Conservation (phyloP, 2,888 invertebrate genomes). For the Tetropium fuscum region DNA sequence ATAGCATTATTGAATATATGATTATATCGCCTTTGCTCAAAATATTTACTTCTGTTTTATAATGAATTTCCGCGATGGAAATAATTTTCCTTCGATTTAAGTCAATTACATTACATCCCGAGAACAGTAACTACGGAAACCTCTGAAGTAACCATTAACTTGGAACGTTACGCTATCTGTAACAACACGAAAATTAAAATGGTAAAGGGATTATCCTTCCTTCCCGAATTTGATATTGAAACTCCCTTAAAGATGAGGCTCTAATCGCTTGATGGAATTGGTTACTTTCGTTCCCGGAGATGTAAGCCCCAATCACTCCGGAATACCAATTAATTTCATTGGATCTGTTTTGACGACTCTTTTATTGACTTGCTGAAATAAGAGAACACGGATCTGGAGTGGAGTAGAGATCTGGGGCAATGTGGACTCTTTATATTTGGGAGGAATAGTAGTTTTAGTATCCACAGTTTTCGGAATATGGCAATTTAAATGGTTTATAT, state of each 20-base stretch:
- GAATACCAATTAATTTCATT: conserved; percentile 9
- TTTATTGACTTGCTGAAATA: conserved; percentile 11
- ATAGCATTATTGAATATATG: no score
- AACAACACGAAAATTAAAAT: conserved; percentile 14
- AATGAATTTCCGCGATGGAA: no score
- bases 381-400: not conserved
- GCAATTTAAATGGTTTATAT: no score
- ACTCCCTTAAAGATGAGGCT: not conserved
- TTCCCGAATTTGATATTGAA: conserved; percentile 9
- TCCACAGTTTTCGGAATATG: no score
- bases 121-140: not conserved
- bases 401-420: no score
- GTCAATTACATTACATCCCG: no score
- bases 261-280: conserved; percentile 12
- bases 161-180: not conserved
- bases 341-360: conserved; percentile 4
- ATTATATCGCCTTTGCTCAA: no score
- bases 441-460: no score
- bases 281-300: not conserved
- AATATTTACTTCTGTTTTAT: no score
- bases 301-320: not conserved
- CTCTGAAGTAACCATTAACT: conserved; percentile 2
- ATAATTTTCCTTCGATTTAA: no score
- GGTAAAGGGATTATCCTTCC: conserved; percentile 9
- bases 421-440: no score